phyloP scores from a whole-genome alignment of 1,140 invertebrate genomes.

The Scaptomyza pallida region DNA sequence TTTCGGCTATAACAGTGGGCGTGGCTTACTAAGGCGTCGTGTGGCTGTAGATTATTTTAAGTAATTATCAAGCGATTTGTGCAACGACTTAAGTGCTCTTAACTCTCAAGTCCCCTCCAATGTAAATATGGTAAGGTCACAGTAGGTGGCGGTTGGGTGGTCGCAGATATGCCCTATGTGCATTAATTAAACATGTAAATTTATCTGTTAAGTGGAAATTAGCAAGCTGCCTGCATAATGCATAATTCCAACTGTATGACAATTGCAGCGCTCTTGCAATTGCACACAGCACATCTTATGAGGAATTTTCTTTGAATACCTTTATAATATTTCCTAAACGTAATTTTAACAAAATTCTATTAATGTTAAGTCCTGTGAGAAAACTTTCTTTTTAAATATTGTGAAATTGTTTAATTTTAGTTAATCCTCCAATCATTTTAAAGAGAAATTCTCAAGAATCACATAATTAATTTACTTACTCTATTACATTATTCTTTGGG shows the following conservation, averaged over 20 bases:
- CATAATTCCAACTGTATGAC: slow-evolving; percentile 27
- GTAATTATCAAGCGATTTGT: slow-evolving; percentile 81
- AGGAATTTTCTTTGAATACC: no score
- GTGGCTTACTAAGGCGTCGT: slow-evolving; percentile 50
- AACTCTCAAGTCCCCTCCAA: slow-evolving; percentile 49
- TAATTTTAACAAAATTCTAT: no score
- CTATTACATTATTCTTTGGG: background rate
- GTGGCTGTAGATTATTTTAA: slow-evolving; percentile 78
- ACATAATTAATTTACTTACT: background rate
- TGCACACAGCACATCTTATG: no score
- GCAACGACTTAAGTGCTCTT: slow-evolving; percentile 67
- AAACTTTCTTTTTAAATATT: no score
- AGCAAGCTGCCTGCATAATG: slow-evolving; percentile 24
- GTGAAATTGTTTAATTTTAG: no score
- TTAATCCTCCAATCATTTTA: no score
- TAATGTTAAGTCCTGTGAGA: no score
- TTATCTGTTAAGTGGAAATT: slow-evolving; percentile 55
- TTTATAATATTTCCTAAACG: no score
- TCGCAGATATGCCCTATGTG: slow-evolving; percentile 5
- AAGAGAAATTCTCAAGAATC: background rate
- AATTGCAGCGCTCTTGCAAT: slow-evolving; percentile 4
- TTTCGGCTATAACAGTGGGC: slow-evolving; percentile 36
- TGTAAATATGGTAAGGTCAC: no score
- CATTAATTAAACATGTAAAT: slow-evolving; percentile 72
- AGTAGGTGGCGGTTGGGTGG: slow-evolving; percentile 17